A percentile compares a stretch with the other conserved stretches of the same genome.
Evolutionary conservation across 2,113 vertebrate genomes (phyloP).

Genomic region (Poeciliopsis turrubarensis): DNA sequence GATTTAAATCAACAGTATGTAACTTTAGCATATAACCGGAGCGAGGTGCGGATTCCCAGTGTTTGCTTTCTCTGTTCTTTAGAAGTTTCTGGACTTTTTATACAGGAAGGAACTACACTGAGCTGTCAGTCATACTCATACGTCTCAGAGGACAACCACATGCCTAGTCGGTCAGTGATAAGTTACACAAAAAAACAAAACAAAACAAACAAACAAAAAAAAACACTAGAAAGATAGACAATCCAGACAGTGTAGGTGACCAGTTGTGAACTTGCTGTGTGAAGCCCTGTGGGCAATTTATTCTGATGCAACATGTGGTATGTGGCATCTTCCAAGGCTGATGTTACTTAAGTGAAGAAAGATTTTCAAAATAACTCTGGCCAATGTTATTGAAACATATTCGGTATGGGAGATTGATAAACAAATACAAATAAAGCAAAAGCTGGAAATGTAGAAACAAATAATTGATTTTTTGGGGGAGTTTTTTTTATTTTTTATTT

Average conservation of each 20-base stretch:
- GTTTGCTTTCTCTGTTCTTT: neutral
- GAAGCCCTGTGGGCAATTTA: neutral
- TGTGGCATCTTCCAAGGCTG: neutral
- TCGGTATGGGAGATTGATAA: neutral
- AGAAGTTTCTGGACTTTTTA: neutral
- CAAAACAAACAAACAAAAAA: neutral
- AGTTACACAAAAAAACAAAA: neutral
- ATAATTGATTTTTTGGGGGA: neutral
- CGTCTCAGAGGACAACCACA: neutral
- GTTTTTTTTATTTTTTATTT: neutral
- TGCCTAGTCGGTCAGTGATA: neutral
- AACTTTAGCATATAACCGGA: too few species aligned
- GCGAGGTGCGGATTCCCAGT: neutral
- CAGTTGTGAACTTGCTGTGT: neutral
- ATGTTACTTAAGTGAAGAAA: neutral
- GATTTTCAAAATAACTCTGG: neutral
- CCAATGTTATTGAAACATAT: neutral
- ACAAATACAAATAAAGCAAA: neutral
- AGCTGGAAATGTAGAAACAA: neutral
- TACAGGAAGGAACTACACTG: neutral
- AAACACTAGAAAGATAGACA: neutral
- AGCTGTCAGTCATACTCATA: neutral
- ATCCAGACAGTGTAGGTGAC: neutral
- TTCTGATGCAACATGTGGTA: neutral
- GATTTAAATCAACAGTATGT: neutral